Base-by-base conservation (phyloP, 2,797 vertebrate genomes). In the Loris lydekkerianus region DNA sequence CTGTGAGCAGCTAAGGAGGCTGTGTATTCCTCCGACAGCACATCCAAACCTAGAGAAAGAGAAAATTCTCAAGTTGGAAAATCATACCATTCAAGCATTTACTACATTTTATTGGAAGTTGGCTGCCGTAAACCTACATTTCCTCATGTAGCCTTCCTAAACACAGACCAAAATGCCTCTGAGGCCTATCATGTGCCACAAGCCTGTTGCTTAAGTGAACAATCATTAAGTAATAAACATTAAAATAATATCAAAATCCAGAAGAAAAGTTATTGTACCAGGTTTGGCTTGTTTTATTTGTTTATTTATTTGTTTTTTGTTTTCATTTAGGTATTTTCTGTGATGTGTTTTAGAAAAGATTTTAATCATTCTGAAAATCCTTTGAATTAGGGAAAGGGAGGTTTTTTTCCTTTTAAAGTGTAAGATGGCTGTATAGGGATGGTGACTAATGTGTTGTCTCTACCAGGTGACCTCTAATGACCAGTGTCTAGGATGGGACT, bases 171-270 rank as follows among this genome's bases (percentile, higher is more conserved):
- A 73, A 88, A 13, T 86, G 17, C 11, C 21, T 56, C 78, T n/a
- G 75, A 69, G 86, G 10, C 11, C 10, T 78, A 40, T 9, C 21
- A 4, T 27, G 34, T 70, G 40, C 4, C 11, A 60, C 13, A 10
- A 63, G 23, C 65, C 21, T 65, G 7, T 21, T 46, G 6, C 9
- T 69, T 21, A 37, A 73, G 10, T 96, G 53, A 65, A 56, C 15
- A 40, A 53, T 61, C 49, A n/a, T 37, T 92, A 90, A 88, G 63
- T 37, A 78, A 58, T 72, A 61, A 60, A 94, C 56, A 67, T 58
- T 56, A 76, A 91, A 94, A 56, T 34, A 7, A 46, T 80, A 7
- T 37, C 29, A 82, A 89, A 27, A 34, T 14, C 10, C 15, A n/a
- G 13, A 80, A 75, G 13, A 69, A 89, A 84, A 75, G 3, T 65